Evolutionary conservation across 2,797 vertebrate species (phyloP), one percentile per base, ranked within the genome.

Genomic region (Ispidina picta): DNA sequence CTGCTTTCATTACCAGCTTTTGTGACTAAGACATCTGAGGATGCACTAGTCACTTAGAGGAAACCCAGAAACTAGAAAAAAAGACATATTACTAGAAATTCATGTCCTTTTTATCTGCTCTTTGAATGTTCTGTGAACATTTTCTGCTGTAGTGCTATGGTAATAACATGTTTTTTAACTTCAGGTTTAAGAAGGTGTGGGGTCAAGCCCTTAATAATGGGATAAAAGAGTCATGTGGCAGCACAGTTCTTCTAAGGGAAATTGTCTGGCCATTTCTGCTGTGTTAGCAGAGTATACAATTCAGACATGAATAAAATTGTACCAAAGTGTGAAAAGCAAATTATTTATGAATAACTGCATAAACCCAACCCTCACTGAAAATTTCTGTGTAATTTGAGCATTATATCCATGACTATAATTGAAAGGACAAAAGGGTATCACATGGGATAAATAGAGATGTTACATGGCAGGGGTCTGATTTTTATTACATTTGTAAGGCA

Each of bases 371-470:
- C 19, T 68, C 1, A 2, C n/a, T 81, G 44, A 94, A 84, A 71
- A 83, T 51, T 54, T 90, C 43, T 51, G 15, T 74, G 29, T 46
- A 65, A 82, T 89, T 90, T 74, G 58, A 79, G 84, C 60, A 39
- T 73, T 76, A 64, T 71, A 31, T 44, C 46, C 62, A 22, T 64
- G 35, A 18, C 39, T 92, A 37, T 54, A 86, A 82, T 52, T 88
- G 88, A 90, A 77, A 92, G 35, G 25, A 81, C 35, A 62, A 68
- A 81, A 88, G 28, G 9, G 55, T 83, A 65, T 89, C 80, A 77
- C 21, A 52, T 63, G 68, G 56, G 49, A 89, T 86, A 78, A 89
- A 92, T 10, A 84, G 64, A 93, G 83, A 29, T 94, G 78, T 88
- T 78, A 69, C 31, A 37, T 55, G 44, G 62, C 68, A 68, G 17